Evolutionary conservation across 2,888 invertebrate genomes (phyloP), one percentile per base, ranked within the genome.

Genomic region (Ethmia dodecea): DNA sequence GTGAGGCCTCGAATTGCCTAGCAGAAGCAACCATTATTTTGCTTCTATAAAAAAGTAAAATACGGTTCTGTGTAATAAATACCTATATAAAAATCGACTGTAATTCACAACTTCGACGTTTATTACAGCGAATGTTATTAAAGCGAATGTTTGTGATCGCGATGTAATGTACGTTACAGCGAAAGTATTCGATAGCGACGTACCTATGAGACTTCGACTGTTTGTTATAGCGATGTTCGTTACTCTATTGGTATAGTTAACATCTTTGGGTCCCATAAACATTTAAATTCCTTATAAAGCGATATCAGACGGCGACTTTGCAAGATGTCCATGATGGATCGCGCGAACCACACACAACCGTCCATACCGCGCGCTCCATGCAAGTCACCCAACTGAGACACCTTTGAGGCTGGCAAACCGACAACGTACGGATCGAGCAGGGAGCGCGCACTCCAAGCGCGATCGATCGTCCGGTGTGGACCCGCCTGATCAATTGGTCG

Each of bases 261-360:
- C 11, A 47, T 52, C 50, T 31, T 51, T n/a, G 47, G 47, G 28
- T 52, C 47, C 49, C 47, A 52, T 49, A 54, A 47, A 45, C 42
- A 49, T 36, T 36, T 27, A 31, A 25, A 13, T 15, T 31, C 28
- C 31, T 25, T 31, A 30, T 29, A 52, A 54, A 13, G 58, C 66
- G 43, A 28, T 26, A 36, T 36, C 25, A 36, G 11, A 31, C 27
- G 38, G 28, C 26, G 30, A 31, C 31, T 24, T 31, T 34, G 27
- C 35, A 27, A 35, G 25, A 25, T 37, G 16, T 37, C 28, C 32
- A 28, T 32, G 31, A 22, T 31, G 31, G 40, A 38, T 40, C 43
- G 28, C 31, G 31, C 43, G 40, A 34, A 29, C 25, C 30, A 27
- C 30, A 27, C 34, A 35, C 34, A 31, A 35, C 31, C 40, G 43